Evolutionary conservation across 2,797 vertebrate genomes (phyloP).

Genomic region (Premnoplex brunnescens): DNA sequence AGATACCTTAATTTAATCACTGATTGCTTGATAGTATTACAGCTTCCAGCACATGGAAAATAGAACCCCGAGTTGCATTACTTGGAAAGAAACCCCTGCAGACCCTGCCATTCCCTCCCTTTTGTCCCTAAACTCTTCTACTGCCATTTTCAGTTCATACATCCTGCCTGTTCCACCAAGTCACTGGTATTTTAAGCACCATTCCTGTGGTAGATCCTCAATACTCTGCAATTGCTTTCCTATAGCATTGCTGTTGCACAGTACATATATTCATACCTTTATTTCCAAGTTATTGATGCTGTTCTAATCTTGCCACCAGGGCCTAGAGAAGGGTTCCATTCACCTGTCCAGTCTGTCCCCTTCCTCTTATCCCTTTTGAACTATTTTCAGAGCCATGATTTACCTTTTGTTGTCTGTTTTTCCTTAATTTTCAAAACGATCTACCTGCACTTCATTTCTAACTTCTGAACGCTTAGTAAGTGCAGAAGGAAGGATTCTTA

Average conservation of each 20-base stretch:
- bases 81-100: neutral
- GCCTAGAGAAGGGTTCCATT: neutral
- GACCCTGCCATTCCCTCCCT: neutral
- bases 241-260: neutral
- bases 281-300: neutral
- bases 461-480: neutral
- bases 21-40: neutral
- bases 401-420: neutral
- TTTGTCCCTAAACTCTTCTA: neutral
- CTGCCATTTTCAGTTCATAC: neutral
- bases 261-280: neutral
- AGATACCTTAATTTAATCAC: slow-evolving; percentile 21
- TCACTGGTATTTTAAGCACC: neutral
- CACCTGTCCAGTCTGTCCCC: neutral
- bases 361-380: neutral
- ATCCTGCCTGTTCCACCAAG: neutral
- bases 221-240: neutral
- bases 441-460: neutral
- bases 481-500: neutral
- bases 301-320: neutral
- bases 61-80: neutral
- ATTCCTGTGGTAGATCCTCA: neutral
- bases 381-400: neutral
- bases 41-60: slow-evolving; percentile 7
- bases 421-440: neutral